These are phyloP conservation scores for Donacobius atricapilla DNA, from an alignment of 2,113 vertebrate species.

Conservation along the genomic window DNA sequence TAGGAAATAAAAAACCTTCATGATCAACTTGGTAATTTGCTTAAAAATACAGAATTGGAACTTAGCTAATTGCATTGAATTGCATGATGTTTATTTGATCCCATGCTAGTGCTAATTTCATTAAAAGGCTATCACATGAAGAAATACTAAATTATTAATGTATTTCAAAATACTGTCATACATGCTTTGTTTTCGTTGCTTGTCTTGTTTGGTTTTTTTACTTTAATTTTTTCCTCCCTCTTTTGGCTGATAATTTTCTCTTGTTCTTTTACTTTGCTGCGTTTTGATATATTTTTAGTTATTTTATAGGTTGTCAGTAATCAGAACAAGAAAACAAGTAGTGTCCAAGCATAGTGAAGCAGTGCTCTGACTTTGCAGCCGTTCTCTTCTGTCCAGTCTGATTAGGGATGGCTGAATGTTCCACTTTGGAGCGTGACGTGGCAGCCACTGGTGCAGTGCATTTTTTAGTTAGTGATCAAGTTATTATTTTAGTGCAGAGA, in stretches of 20 bases:
- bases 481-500: not conserved
- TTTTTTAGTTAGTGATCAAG: not conserved
- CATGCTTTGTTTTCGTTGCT: not conserved
- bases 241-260: not conserved
- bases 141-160: not conserved
- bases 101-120: not conserved
- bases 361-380: not conserved
- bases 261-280: not conserved
- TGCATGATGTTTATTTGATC: not conserved
- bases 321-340: not conserved
- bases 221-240: not conserved
- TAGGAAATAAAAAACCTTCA: not conserved
- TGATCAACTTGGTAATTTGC: not conserved
- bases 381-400: not conserved
- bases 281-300: not conserved
- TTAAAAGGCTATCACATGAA: not conserved
- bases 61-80: not conserved
- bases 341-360: not conserved
- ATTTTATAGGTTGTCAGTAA: not conserved
- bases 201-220: not conserved
- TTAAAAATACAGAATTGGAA: not conserved
- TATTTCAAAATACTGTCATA: not conserved
- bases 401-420: not conserved
- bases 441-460: not conserved
- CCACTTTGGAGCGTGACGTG: rapidly evolving